These are phyloP conservation scores for Forbesichthys agassizii DNA, from an alignment of 2,113 vertebrate genomes.

Conservation along the genomic window DNA sequence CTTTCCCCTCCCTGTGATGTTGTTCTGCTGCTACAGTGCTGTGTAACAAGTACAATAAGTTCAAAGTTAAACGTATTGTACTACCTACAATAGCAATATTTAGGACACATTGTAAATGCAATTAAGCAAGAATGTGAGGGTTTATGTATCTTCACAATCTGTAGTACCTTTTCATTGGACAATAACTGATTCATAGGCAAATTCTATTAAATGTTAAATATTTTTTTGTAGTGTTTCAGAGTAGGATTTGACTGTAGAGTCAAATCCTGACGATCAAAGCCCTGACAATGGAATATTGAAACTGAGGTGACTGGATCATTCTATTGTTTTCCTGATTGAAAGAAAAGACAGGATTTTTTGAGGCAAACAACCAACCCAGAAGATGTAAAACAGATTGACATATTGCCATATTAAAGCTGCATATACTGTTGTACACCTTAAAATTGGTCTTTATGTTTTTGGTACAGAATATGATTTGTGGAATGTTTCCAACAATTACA, in stretches of 20 bases:
- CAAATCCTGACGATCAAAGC: neutral
- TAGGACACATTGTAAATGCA: neutral
- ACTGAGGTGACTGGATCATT: constrained; percentile 5
- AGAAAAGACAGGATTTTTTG: neutral
- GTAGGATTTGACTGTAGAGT: neutral
- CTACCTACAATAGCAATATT: neutral
- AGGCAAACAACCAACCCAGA: constrained; percentile 7
- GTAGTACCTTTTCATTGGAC: neutral
- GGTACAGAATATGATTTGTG: constrained; percentile 38
- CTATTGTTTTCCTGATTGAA: neutral
- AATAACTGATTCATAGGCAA: neutral
- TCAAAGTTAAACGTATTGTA: neutral
- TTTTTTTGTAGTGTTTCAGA: neutral
- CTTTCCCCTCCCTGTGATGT: constrained; percentile 46
- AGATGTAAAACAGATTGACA: constrained; percentile 32
- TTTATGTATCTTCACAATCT: neutral
- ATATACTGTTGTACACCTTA: constrained; percentile 20
- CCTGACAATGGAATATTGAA: no score
- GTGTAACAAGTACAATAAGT: constrained; percentile 2
- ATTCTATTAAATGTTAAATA: neutral
- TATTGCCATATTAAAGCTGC: constrained; percentile 25
- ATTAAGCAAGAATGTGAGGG: neutral
- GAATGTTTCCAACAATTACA: constrained; percentile 40
- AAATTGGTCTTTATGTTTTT: constrained; percentile 33
- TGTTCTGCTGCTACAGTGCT: constrained; percentile 25